phyloP scores from a whole-genome alignment of 2,113 vertebrate species.

The Bungarus multicinctus region DNA sequence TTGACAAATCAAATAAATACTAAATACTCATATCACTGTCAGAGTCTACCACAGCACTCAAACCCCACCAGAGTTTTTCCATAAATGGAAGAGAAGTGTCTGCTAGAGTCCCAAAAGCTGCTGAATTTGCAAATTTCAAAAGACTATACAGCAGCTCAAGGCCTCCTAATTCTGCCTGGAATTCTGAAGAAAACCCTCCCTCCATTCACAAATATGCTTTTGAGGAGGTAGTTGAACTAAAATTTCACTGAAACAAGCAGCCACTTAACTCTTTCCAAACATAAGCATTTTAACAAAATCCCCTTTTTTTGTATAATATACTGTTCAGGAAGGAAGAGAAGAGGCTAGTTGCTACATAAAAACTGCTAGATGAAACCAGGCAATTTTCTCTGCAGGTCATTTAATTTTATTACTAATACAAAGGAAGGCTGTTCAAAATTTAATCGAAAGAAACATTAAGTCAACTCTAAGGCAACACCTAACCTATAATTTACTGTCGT shows the following conservation, averaged over 20 bases:
- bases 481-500: slow-evolving; percentile 1
- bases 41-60: not conserved
- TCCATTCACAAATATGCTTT: not conserved
- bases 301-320: not conserved
- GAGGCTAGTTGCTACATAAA: not conserved
- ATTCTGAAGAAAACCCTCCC: not conserved
- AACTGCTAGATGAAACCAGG: not conserved
- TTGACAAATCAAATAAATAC: no score
- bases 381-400: not conserved
- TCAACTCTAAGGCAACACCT: not conserved
- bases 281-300: not conserved
- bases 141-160: not conserved
- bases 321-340: not conserved
- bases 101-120: not conserved
- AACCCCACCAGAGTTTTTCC: not conserved
- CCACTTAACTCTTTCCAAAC: not conserved
- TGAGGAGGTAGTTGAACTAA: not conserved
- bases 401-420: not conserved
- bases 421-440: not conserved
- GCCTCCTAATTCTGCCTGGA: not conserved
- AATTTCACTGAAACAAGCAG: not conserved
- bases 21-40: not conserved
- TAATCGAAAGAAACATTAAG: slow-evolving; percentile 11
- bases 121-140: not conserved
- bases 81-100: not conserved